Evolutionary conservation across 2,113 vertebrate genomes (phyloP).

Genomic region (Ifrita kowaldi): DNA sequence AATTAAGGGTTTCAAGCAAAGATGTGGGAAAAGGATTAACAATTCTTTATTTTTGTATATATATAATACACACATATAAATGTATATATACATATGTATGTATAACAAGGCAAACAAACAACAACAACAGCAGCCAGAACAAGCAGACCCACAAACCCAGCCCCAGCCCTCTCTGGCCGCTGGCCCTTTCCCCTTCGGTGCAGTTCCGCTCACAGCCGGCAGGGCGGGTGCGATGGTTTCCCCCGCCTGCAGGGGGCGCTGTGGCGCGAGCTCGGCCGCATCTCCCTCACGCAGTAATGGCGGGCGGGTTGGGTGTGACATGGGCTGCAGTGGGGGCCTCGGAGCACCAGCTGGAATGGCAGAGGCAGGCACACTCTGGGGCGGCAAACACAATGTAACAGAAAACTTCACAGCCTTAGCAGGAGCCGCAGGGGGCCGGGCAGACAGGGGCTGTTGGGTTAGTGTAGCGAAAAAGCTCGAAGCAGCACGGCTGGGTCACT

Average conservation of each 20-base stretch:
- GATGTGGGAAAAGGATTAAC: background rate
- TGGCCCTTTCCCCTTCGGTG: fast-evolving
- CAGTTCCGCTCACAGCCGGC: background rate
- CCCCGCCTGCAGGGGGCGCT: background rate
- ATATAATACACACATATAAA: fast-evolving
- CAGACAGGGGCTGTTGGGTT: fast-evolving
- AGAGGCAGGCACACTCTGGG: fast-evolving
- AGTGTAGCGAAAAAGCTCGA: background rate
- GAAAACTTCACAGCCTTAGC: background rate
- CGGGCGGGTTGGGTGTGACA: fast-evolving
- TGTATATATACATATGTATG: fast-evolving
- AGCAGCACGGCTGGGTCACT: background rate
- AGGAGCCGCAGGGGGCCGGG: fast-evolving
- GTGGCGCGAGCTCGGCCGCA: background rate
- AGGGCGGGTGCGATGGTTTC: background rate
- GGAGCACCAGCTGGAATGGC: fast-evolving
- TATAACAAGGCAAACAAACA: background rate
- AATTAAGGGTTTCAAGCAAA: background rate
- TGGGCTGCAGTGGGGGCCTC: background rate
- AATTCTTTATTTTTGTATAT: background rate
- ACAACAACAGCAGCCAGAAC: fast-evolving
- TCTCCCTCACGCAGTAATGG: background rate
- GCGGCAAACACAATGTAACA: background rate
- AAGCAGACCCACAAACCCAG: fast-evolving
- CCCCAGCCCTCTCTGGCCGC: fast-evolving